These are phyloP conservation scores for Belonocnema kinseyi DNA, from an alignment of 1,140 invertebrate species.

Conservation along the genomic window DNA sequence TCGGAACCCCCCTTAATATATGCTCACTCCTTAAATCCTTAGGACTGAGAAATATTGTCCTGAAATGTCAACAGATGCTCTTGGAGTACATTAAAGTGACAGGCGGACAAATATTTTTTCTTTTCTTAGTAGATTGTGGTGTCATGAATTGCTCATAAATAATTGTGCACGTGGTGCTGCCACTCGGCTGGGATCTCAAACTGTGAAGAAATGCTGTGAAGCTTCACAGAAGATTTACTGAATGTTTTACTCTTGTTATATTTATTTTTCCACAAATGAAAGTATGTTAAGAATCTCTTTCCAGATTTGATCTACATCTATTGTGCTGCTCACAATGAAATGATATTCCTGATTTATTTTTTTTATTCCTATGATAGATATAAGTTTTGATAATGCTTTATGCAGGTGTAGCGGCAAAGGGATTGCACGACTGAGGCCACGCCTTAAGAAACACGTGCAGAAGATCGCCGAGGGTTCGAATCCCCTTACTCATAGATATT, in stretches of 20 bases:
- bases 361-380: too few species aligned
- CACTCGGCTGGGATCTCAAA: slow-evolving; percentile 22
- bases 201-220: slow-evolving; percentile 17
- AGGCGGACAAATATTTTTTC: slow-evolving; percentile 23
- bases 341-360: too few species aligned
- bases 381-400: background rate
- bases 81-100: slow-evolving; percentile 11
- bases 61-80: slow-evolving; percentile 28
- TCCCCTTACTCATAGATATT: too few species aligned
- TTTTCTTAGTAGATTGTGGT: slow-evolving; percentile 1
- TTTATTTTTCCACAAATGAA: background rate
- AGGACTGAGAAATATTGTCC: background rate
- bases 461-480: too few species aligned
- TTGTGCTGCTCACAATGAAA: too few species aligned
- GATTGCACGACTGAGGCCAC: too few species aligned
- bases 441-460: too few species aligned
- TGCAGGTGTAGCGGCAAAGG: background rate
- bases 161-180: slow-evolving; percentile 16
- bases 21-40: background rate
- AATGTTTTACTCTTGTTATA: slow-evolving; percentile 17
- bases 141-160: slow-evolving; percentile 28
- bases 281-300: background rate
- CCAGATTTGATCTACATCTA: too few species aligned
- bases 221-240: slow-evolving; percentile 23
- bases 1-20: too few species aligned